Base-by-base conservation (phyloP, 2,113 vertebrate species). In the Onychorhynchus coronatus region DNA sequence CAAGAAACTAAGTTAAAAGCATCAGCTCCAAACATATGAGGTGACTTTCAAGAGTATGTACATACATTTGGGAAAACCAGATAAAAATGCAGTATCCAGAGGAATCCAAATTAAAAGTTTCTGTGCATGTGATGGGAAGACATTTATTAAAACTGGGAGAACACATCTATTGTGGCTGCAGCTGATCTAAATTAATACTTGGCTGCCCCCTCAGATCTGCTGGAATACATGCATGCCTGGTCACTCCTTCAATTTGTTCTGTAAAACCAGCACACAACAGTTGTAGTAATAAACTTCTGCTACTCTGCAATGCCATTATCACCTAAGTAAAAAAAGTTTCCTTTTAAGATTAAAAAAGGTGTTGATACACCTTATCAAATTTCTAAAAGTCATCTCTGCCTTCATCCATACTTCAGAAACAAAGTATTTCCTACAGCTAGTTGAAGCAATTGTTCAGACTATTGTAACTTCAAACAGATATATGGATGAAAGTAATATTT, bases 131-230 rank as follows among this genome's bases (percentile, higher is more conserved):
- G 47, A 93, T 50, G 50, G 83, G 86, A 97, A 94, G 50, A 50
- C 72, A 74, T 88, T 95, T 96, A 94, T 84, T 92, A 92, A 83
- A 88, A 80, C 3, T 73, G 30, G 42, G 63, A 94, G 88, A 95
- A 91, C 59, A 55, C 31, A 80, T 74, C 79, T 74, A 80, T 42
- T 77, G 55, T 71, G 55, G 31, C 68, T 85, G 78, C 96, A 96
- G 86, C 92, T 95, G 95, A 95, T 93, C 42, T 86, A 58, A 74
- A 96, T 95, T 93, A 96, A 62, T 93, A 91, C 59, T 95, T 96
- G 94, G 91, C 94, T 96, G 83, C 59, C 61, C 83, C 73, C 44
- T 95, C 76, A 84, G 80, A 95, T 86, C 55, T 92, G 50, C 55
- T 91, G 89, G 72, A 95, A 91, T 65, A 93, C 65, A 84, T 42